Evolutionary conservation across 2,113 vertebrate genomes (phyloP), one percentile per base, ranked within the genome.

Genomic region (Eleginops maclovinus): DNA sequence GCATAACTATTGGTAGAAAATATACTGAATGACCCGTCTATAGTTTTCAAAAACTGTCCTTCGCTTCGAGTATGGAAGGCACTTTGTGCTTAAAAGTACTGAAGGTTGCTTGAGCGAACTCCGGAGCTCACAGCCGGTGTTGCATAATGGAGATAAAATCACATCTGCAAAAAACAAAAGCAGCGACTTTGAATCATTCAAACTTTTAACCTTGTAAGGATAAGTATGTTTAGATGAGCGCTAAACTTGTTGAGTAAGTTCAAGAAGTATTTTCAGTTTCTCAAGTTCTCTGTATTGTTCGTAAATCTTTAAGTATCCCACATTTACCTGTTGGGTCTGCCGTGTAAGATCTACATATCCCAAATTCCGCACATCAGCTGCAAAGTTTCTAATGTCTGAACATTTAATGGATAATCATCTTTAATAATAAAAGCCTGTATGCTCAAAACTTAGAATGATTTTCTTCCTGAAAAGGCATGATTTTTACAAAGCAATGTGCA

Each of bases 81-180:
- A 69, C 65, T 85, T 75, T 74, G 53, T 0, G 31, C 31, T 31
- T 31, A 31, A 31, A 7, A 31, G 31, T 36, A 8, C 75, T 82
- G 41, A 47, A 68, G 63, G 43, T 88, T 84, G 75, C 81, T 88
- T 90, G 72, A 55, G 70, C 64, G 56, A 67, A 62, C 75, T 63
- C 26, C 22, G 44, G 12, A 64, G 65, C 83, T 75, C 53, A 6
- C 17, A 74, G 72, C 43, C 41, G 44, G 6, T 3, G 22, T 14
- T 22, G 53, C 41, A 82, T 81, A 87, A 90, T 82, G 75, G 67
- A 82, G 43, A 79, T 66, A 80, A 84, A 86, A 54, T 47, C 44
- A 40, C 11, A 56, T 56, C 53, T 17, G 50, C 63, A 46, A 22
- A 62, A 78, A 87, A 76, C 67, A 80, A 91, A 88, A 78, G 55